A percentile compares a stretch with the other conserved stretches of the same genome.
These are phyloP conservation scores for Crotalus adamanteus DNA, from an alignment of 2,797 vertebrate genomes.

Conservation along the genomic window DNA sequence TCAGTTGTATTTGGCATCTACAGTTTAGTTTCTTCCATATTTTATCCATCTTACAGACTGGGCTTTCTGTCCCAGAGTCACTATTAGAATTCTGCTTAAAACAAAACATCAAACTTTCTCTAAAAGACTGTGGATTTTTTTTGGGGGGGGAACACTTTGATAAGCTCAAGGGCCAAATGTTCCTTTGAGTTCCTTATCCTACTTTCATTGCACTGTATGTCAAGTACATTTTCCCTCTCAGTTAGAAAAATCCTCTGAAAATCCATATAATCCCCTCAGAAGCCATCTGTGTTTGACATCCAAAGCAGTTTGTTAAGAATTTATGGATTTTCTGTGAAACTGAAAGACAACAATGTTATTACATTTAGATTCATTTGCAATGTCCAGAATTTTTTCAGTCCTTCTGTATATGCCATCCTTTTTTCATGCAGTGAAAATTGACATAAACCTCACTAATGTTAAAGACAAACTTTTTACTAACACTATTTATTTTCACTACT, in stretches of 20 bases:
- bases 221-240: not conserved
- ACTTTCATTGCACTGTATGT: not conserved
- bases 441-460: not conserved
- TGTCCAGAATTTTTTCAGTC: not conserved
- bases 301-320: not conserved
- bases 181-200: not conserved
- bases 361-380: not conserved
- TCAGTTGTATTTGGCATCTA: not conserved
- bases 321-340: not conserved
- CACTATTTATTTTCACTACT: not conserved
- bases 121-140: not conserved
- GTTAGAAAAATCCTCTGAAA: not conserved
- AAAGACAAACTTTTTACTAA: not conserved
- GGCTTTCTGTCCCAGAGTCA: not conserved
- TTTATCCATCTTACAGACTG: not conserved
- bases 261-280: not conserved
- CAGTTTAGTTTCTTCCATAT: not conserved
- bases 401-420: not conserved
- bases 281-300: slow-evolving; percentile 1
- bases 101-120: not conserved
- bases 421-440: not conserved
- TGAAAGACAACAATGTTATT: not conserved
- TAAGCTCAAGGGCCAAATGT: not conserved
- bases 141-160: not conserved
- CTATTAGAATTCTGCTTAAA: not conserved